Conservation (phyloP, 2,113 vertebrate genomes). For the Dascyllus trimaculatus region DNA sequence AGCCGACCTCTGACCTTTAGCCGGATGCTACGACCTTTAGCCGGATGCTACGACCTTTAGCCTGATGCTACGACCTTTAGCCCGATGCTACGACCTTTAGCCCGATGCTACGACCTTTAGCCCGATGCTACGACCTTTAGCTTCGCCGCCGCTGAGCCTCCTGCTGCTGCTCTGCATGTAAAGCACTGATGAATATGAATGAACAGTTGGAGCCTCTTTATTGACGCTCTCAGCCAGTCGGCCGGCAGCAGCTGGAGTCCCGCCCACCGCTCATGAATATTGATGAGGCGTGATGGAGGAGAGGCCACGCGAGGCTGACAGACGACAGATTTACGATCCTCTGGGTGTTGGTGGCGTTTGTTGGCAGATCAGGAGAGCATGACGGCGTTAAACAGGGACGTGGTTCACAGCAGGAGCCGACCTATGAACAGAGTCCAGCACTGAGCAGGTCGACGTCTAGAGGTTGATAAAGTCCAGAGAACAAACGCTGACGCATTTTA, state of each 20-base stretch:
- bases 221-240: slow-evolving; percentile 33
- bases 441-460: too few species aligned
- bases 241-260: slow-evolving; percentile 19
- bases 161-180: background rate
- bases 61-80: too few species aligned
- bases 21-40: slow-evolving; percentile 11
- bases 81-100: background rate
- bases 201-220: slow-evolving; percentile 37
- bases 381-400: background rate
- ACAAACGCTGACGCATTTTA: too few species aligned
- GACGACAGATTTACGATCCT: slow-evolving; percentile 38
- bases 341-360: background rate
- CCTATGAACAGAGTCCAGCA: too few species aligned
- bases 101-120: slow-evolving; percentile 3
- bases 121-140: background rate
- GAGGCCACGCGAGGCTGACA: slow-evolving; percentile 30
- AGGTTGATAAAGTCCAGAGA: too few species aligned
- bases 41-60: too few species aligned
- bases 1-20: background rate
- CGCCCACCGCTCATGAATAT: slow-evolving; percentile 69
- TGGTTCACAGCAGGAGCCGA: too few species aligned
- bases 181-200: slow-evolving; percentile 52
- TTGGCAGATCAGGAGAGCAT: slow-evolving; percentile 48
- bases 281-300: slow-evolving; percentile 29
- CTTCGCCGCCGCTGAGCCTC: background rate